Percentiles rank a stretch among this genome's conserved stretches.
These are phyloP conservation scores for Rhabdornis inornatus DNA, from an alignment of 2,113 vertebrate species.

Conservation along the genomic window DNA sequence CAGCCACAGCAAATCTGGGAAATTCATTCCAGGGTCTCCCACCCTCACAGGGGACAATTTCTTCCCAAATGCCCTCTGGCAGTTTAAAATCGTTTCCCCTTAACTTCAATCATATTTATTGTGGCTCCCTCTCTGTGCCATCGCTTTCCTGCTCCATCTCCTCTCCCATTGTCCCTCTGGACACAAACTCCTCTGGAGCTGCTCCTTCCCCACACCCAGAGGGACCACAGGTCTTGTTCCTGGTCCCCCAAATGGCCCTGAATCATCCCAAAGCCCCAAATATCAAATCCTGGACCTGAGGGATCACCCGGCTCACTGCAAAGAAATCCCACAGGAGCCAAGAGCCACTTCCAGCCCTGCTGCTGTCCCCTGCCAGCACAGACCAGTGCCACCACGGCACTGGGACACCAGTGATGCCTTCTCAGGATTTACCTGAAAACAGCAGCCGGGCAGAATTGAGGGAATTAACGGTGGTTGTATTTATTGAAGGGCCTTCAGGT, in stretches of 20 bases:
- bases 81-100: accelerated
- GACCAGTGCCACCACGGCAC: too few relatives aligned
- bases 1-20: neutral
- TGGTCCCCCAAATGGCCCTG: neutral
- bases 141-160: neutral
- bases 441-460: neutral
- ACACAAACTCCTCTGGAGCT: neutral
- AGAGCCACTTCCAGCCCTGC: neutral
- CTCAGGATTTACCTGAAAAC: neutral
- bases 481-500: neutral
- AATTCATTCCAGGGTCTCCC: neutral
- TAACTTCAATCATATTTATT: accelerated
- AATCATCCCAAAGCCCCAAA: neutral
- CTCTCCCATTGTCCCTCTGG: neutral
- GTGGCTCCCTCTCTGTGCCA: neutral
- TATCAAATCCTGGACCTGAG: neutral
- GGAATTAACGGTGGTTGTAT: too few relatives aligned
- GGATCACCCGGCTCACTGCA: neutral
- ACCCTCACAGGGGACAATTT: neutral
- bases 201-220: neutral
- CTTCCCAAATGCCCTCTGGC: neutral
- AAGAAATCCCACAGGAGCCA: accelerated
- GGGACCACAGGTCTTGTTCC: accelerated
- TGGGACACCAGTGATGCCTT: neutral
- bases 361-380: too few relatives aligned